phyloP scores from a whole-genome alignment of 2,888 invertebrate genomes.

The Acanthosepion lycidas region DNA sequence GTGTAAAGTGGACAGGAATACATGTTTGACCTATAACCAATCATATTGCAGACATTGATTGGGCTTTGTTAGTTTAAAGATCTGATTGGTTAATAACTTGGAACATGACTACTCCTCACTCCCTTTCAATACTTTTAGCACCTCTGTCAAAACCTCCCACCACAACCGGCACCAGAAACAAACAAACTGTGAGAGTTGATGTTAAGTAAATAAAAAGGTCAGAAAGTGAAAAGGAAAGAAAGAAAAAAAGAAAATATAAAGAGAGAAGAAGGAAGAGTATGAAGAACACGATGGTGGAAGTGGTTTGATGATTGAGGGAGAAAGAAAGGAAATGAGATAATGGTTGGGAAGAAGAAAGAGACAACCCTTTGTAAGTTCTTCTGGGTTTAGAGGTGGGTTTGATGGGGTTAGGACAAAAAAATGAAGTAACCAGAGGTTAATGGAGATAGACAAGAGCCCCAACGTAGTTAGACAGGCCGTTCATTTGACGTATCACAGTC shows the following conservation, averaged over 20 bases:
- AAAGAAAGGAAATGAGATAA: background rate
- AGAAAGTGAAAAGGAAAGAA: background rate
- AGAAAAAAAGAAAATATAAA: background rate
- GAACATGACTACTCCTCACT: background rate
- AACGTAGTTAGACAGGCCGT: background rate
- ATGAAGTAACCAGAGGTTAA: background rate
- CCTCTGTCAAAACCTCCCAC: conserved; percentile 11
- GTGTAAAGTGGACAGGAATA: background rate
- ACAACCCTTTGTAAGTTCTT: background rate
- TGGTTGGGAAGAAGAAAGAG: no score
- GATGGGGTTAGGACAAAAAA: background rate
- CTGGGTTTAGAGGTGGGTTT: background rate
- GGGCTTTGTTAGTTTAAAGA: conserved; percentile 2
- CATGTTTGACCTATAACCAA: background rate
- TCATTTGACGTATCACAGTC: background rate
- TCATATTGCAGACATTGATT: conserved; percentile 33
- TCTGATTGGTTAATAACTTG: conserved; percentile 23
- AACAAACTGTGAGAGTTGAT: conserved; percentile 21
- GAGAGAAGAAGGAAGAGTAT: background rate
- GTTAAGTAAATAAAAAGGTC: conserved; percentile 23
- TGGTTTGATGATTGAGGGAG: background rate
- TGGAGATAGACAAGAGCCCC: conserved; percentile 7
- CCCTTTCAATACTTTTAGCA: background rate
- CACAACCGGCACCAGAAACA: background rate
- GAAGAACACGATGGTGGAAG: background rate